Evolutionary conservation across 1,140 invertebrate genomes (phyloP), one percentile per base, ranked within the genome.

Genomic region (Aphelenchoides avenae): DNA sequence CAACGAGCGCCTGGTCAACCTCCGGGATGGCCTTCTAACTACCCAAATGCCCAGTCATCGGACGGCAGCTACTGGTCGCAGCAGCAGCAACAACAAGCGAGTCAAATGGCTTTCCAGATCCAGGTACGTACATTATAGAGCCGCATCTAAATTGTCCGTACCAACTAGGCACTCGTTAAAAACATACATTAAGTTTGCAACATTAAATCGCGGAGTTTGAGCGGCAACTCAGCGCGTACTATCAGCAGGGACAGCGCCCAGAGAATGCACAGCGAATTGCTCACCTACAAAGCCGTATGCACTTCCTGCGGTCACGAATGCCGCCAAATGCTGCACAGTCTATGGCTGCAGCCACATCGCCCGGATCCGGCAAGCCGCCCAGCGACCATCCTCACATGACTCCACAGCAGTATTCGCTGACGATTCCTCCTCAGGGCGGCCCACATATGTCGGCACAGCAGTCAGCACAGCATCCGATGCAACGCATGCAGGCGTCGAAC

Each of bases 401-500:
- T 15, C 50, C 9, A 27, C 15, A 31, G 24, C 29, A 11, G 13
- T 15, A 13, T 31, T 51, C n/a, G 7, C 18, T 5, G 20, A 29
- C 33, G 13, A 18, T 52, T 34, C 6, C 52, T 4, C n/a, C 50
- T 26, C 9, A 30, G 1, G 53, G 22, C 24, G 49, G 54, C 0
- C 47, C n/a, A 11, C 43, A 30, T 6, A 49, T 18, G 22, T 36
- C 52, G 26, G 54, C 31, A 18, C 50, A 56, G 27, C 46, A 56
- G 22, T 40, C 34, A 13, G 20, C n/a, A 33, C 53, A 48, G n/a
- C 49, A 18, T 2, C 13, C 11, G 22, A 7, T 13, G 20, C 56
- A 58, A 58, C 56, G 60, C 26, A 34, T 40, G 52, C 52, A 57
- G 27, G 18, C 26, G n/a, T 18, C 5, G 22, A 20, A 1, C 18